phyloP scores from a whole-genome alignment of 2,797 vertebrate species.

The Alcedo atthis region DNA sequence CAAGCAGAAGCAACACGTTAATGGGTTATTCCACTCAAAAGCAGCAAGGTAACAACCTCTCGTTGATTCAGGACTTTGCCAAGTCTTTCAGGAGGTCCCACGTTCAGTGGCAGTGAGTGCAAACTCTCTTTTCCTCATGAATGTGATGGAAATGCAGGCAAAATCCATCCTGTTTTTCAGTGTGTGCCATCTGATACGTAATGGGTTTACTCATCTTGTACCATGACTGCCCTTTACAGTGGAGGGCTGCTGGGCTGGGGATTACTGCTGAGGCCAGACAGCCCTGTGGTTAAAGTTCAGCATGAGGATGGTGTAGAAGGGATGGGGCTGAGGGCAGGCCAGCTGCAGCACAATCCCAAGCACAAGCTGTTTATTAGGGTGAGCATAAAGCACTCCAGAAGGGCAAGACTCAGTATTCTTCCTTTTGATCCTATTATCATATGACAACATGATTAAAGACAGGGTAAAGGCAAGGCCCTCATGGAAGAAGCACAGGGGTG shows the following conservation, averaged over 20 bases:
- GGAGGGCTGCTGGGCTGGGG: neutral
- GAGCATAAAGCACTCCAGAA: slow-evolving; percentile 56
- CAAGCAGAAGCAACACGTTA: neutral
- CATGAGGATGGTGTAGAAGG: neutral
- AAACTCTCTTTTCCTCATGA: neutral
- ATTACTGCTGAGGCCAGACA: neutral
- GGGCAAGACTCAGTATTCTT: slow-evolving; percentile 49
- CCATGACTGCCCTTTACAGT: neutral
- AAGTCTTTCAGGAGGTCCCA: neutral
- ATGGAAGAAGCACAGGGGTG: slow-evolving; percentile 67
- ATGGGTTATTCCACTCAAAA: neutral
- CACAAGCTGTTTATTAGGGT: slow-evolving; percentile 67
- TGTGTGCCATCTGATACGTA: neutral
- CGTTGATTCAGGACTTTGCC: neutral
- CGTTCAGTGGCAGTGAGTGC: neutral
- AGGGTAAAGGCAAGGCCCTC: slow-evolving; percentile 61
- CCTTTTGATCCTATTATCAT: slow-evolving; percentile 72
- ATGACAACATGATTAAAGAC: slow-evolving; percentile 73
- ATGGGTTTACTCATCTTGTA: neutral
- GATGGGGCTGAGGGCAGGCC: slow-evolving; percentile 19
- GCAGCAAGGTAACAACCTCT: neutral
- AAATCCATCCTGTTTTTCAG: neutral
- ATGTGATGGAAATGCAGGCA: neutral
- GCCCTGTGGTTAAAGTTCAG: slow-evolving; percentile 15
- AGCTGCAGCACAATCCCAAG: slow-evolving; percentile 63